These are phyloP conservation scores for Synanceia verrucosa DNA, from an alignment of 2,797 vertebrate species.

Conservation along the genomic window DNA sequence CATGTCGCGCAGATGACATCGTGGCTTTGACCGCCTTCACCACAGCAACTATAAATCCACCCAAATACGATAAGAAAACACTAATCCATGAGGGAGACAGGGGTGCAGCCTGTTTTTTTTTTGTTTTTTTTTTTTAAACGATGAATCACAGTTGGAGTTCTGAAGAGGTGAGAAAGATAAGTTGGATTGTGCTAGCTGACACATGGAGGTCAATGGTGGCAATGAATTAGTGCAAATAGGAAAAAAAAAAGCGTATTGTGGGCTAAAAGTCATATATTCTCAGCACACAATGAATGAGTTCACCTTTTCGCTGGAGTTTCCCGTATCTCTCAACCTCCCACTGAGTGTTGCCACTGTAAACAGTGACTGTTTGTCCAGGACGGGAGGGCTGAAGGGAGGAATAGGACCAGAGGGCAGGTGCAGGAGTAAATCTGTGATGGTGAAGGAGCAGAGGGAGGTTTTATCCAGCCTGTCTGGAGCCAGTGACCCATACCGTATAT, in stretches of 20 bases:
- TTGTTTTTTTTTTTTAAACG: background rate
- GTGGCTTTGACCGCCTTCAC: slow-evolving; percentile 2
- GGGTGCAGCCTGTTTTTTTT: background rate
- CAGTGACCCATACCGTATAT: slow-evolving; percentile 55
- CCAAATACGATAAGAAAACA: slow-evolving; percentile 22
- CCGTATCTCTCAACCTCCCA: slow-evolving; percentile 51
- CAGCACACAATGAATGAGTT: slow-evolving; percentile 24
- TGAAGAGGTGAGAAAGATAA: slow-evolving; percentile 22
- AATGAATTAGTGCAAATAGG: slow-evolving; percentile 21
- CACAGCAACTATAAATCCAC: slow-evolving; percentile 40
- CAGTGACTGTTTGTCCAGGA: slow-evolving; percentile 64
- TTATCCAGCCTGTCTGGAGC: slow-evolving; percentile 53
- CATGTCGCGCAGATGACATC: slow-evolving; percentile 54
- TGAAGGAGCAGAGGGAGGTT: slow-evolving; percentile 52
- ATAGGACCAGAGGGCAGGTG: slow-evolving; percentile 65
- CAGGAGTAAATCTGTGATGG: slow-evolving; percentile 60
- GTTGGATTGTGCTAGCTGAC: slow-evolving; percentile 1
- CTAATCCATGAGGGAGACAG: slow-evolving; percentile 7
- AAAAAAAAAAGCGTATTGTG: background rate
- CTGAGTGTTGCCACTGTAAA: slow-evolving; percentile 75
- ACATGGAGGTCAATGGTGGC: slow-evolving; percentile 7
- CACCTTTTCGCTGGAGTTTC: slow-evolving; percentile 36
- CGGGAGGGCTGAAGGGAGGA: slow-evolving; percentile 2
- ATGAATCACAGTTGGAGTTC: slow-evolving; percentile 29
- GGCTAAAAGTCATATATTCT: slow-evolving; percentile 21